phyloP scores from a whole-genome alignment of 2,888 invertebrate genomes.

The Anthoptus insignis region DNA sequence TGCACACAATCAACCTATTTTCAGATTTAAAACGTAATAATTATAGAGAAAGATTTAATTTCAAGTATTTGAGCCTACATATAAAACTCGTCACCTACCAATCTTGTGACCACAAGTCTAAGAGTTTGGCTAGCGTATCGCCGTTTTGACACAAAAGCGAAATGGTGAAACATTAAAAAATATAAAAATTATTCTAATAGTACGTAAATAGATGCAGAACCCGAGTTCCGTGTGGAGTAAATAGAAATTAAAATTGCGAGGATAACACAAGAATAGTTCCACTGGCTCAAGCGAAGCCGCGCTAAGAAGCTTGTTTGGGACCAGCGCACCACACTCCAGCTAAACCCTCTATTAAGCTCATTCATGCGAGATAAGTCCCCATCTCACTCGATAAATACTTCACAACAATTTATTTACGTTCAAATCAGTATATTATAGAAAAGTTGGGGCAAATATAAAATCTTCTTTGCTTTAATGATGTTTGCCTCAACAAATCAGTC shows the following conservation, averaged over 20 bases:
- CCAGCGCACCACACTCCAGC: constrained; percentile 45
- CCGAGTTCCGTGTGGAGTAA: constrained; percentile 64
- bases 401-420: no score
- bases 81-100: constrained; percentile 27
- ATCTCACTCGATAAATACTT: no score
- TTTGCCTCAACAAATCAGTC: no score
- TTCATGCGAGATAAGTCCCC: no score
- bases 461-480: no score
- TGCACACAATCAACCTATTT: constrained; percentile 5
- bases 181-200: constrained; percentile 42
- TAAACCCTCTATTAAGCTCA: constrained; percentile 12
- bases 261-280: constrained; percentile 51
- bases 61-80: constrained; percentile 31
- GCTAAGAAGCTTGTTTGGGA: constrained; percentile 53
- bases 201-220: constrained; percentile 57
- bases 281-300: constrained; percentile 45
- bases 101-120: constrained; percentile 40
- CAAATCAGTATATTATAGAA: no score
- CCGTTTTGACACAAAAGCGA: constrained; percentile 52
- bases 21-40: background rate
- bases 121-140: constrained; percentile 45
- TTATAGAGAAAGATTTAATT: constrained; percentile 15
- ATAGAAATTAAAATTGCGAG: constrained; percentile 71
- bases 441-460: no score
- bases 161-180: constrained; percentile 44